Evolutionary conservation across 2,113 vertebrate species (phyloP).

Genomic region (Scatophagus argus): DNA sequence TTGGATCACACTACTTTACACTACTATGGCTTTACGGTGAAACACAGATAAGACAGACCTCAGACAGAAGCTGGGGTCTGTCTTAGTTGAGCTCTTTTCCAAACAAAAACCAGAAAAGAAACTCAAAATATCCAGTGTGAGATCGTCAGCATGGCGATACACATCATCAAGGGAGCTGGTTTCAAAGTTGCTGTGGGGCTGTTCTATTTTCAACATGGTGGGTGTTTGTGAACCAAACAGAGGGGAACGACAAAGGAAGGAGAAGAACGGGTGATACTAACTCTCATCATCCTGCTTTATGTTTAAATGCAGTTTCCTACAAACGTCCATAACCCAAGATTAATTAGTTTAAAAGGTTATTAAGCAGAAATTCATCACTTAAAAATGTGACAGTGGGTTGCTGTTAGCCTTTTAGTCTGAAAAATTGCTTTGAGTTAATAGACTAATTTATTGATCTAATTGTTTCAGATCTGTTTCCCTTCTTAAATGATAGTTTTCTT

Average conservation of each 20-base stretch:
- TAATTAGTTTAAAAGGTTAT: neutral
- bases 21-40: constrained; percentile 19
- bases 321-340: too few relatives aligned
- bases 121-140: constrained; percentile 50
- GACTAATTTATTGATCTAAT: neutral
- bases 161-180: constrained; percentile 38
- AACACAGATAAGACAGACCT: constrained; percentile 18
- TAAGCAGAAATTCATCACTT: neutral
- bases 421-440: neutral
- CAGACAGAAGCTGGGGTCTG: constrained; percentile 12
- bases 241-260: neutral
- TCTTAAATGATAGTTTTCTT: neutral
- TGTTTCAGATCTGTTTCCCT: neutral
- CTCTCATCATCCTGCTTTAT: too few relatives aligned
- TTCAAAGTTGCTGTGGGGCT: constrained; percentile 44
- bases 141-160: constrained; percentile 31
- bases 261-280: neutral
- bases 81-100: constrained; percentile 24
- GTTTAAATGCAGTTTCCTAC: neutral
- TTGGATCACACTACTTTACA: constrained; percentile 24
- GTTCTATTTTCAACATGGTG: constrained; percentile 59
- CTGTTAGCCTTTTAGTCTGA: neutral
- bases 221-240: constrained; percentile 38
- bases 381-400: neutral
- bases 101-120: constrained; percentile 31